phyloP scores from a whole-genome alignment of 2,113 vertebrate species.

The Entomyzon cyanotis region DNA sequence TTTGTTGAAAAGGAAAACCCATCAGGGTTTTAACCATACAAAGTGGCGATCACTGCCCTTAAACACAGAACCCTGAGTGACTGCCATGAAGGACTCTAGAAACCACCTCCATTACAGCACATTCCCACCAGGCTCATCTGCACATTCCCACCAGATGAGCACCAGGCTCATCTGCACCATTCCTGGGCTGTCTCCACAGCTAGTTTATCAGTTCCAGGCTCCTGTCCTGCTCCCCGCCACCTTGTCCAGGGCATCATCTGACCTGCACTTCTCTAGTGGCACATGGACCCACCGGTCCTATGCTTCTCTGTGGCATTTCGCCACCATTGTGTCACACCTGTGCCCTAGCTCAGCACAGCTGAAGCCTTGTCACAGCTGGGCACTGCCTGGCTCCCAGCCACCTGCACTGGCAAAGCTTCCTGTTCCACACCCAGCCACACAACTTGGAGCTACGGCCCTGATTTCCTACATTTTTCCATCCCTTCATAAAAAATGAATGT shows the following conservation, averaged over 20 bases:
- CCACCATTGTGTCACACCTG: accelerated
- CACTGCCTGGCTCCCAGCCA: background rate
- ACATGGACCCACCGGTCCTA: accelerated
- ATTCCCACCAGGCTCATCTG: accelerated
- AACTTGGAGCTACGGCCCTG: background rate
- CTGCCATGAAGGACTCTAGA: background rate
- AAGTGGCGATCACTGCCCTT: background rate
- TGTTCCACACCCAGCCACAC: background rate
- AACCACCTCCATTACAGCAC: background rate
- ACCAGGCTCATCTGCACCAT: accelerated
- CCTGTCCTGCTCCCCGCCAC: background rate
- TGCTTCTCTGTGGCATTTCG: background rate
- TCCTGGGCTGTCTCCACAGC: background rate
- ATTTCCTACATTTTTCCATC: background rate
- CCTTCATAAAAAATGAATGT: slow-evolving; percentile 59
- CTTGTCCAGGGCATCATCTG: accelerated
- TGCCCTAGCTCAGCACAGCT: background rate
- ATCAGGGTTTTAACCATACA: background rate
- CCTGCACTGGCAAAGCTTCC: background rate
- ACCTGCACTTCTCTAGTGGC: background rate
- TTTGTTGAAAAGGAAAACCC: slow-evolving; percentile 4
- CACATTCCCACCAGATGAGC: no score
- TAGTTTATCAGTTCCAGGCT: accelerated
- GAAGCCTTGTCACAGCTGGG: background rate
- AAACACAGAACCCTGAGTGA: background rate